Evolutionary conservation across 2,888 invertebrate genomes (phyloP).

Genomic region (Yponomeuta malinellus): DNA sequence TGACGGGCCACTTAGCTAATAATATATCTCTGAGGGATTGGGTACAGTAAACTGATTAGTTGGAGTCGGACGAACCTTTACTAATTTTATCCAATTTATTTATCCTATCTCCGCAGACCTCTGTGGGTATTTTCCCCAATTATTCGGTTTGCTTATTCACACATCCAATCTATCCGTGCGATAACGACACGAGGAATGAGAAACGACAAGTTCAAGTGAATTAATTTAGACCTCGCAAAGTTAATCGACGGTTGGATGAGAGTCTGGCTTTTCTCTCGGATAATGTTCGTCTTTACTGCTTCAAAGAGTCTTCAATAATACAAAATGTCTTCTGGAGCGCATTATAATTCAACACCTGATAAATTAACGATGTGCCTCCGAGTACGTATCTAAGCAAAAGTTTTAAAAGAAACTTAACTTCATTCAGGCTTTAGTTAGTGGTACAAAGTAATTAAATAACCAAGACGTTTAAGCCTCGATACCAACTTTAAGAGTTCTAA

Average conservation of each 20-base stretch:
- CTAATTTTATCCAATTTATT: constrained; percentile 18
- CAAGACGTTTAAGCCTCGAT: no score
- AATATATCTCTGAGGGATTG: not conserved
- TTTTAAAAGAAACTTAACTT: no score
- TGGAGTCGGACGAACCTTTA: constrained; percentile 19
- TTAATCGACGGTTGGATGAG: constrained; percentile 5
- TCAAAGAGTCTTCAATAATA: not conserved
- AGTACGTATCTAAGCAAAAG: no score
- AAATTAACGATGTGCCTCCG: no score
- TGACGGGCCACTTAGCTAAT: constrained; percentile 9
- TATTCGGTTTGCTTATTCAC: constrained; percentile 10
- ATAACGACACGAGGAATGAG: constrained; percentile 13
- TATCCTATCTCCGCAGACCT: constrained; percentile 1
- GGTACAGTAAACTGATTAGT: constrained; percentile 20
- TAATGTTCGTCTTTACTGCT: constrained; percentile 4
- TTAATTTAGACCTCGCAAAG: constrained; percentile 8
- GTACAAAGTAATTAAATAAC: no score
- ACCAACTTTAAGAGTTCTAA: no score
- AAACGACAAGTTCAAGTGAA: constrained; percentile 4
- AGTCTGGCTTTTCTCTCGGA: not conserved
- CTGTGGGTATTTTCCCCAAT: constrained; percentile 4
- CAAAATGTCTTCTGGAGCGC: not conserved
- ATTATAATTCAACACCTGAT: no score
- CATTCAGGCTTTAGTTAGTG: no score
- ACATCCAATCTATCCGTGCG: constrained; percentile 11